These are phyloP conservation scores for Xestia xanthographa DNA, from an alignment of 2,888 invertebrate genomes.

Conservation along the genomic window DNA sequence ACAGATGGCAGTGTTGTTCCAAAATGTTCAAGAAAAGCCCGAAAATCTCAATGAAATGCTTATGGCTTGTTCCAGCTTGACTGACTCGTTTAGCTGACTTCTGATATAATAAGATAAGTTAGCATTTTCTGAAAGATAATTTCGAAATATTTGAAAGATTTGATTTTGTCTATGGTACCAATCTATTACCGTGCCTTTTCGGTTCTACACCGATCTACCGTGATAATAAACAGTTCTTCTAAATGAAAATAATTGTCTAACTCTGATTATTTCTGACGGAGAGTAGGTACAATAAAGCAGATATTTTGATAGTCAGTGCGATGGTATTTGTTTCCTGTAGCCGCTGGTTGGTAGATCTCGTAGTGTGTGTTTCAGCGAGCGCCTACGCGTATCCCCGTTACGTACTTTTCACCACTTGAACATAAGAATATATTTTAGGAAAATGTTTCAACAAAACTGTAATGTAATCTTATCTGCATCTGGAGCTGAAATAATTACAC, in stretches of 20 bases:
- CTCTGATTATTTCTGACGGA: background rate
- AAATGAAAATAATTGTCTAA: background rate
- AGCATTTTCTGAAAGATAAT: background rate
- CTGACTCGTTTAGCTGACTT: background rate
- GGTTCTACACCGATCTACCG: background rate
- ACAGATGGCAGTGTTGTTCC: conserved; percentile 58
- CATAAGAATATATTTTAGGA: conserved; percentile 65
- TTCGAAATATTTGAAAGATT: background rate
- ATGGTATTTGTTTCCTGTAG: conserved; percentile 54
- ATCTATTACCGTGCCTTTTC: background rate
- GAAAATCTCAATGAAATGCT: background rate
- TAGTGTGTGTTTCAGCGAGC: conserved; percentile 57
- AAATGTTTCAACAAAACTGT: conserved; percentile 55
- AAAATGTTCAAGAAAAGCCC: conserved; percentile 7
- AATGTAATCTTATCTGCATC: conserved; percentile 62
- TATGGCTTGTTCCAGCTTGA: no score
- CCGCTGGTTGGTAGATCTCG: conserved; percentile 38
- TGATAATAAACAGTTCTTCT: background rate
- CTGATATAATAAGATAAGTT: background rate
- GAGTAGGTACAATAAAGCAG: conserved; percentile 26
- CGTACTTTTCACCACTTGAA: conserved; percentile 62
- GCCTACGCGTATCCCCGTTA: conserved; percentile 60
- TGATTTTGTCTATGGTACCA: background rate
- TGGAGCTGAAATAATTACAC: conserved; percentile 37
- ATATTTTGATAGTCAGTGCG: conserved; percentile 47